Conservation (phyloP, 2,888 invertebrate species). For the Caenorhabditis doughertyi region DNA sequence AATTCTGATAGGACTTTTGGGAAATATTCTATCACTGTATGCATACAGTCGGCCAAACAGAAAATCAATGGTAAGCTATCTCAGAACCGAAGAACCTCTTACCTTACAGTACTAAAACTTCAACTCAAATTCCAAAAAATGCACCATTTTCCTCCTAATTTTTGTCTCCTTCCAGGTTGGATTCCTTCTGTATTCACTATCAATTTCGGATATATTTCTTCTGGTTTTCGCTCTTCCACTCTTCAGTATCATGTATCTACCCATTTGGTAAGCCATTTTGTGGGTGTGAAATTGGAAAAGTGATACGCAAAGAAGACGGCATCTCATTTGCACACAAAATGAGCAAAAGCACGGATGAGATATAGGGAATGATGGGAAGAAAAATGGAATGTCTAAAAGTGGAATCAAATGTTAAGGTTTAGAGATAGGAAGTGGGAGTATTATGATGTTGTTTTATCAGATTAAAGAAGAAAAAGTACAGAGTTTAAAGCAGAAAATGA, state of each 20-base stretch:
- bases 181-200: conserved; percentile 56
- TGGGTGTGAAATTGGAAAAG: conserved; percentile 26
- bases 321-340: conserved; percentile 59
- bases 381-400: conserved; percentile 20
- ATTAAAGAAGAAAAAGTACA: background rate
- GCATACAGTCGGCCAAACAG: conserved; percentile 58
- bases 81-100: background rate
- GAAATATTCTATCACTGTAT: conserved; percentile 55
- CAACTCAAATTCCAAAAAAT: no score
- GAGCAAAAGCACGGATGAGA: conserved; percentile 45
- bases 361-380: background rate
- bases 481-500: background rate
- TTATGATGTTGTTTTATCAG: conserved; percentile 19
- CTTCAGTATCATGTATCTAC: conserved; percentile 62
- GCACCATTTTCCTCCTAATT: background rate
- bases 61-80: conserved; percentile 50
- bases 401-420: conserved; percentile 9
- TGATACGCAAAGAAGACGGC: conserved; percentile 2
- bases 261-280: conserved; percentile 55
- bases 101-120: no score
- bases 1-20: conserved; percentile 55
- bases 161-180: conserved; percentile 47
- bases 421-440: conserved; percentile 22
- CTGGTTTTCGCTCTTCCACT: conserved; percentile 61
- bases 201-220: conserved; percentile 60